These are phyloP conservation scores for Heliocidaris erythrogramma DNA, from an alignment of 35 echinoderm and acorn worm species.

Conservation along the genomic window DNA sequence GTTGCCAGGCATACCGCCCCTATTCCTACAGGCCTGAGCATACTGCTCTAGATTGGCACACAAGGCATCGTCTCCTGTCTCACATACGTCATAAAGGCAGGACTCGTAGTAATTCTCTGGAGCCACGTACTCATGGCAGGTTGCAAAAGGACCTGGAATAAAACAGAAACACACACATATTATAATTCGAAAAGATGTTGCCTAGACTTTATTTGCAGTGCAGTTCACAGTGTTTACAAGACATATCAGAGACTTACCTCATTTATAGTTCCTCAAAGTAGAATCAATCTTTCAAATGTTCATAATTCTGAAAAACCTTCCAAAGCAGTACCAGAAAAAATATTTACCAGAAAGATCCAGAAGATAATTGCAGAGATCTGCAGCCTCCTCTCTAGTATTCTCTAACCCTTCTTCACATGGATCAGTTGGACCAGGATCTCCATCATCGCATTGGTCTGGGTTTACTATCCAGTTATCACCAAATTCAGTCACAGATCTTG, in stretches of 20 bases:
- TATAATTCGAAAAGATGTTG: too few relatives aligned
- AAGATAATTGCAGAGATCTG: neutral
- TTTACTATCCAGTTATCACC: conserved; percentile 27
- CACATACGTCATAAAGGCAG: conserved; percentile 69
- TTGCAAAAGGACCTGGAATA: conserved; percentile 38
- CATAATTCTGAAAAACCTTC: too few relatives aligned
- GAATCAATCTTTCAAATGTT: too few relatives aligned
- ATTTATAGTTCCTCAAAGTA: too few relatives aligned
- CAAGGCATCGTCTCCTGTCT: conserved; percentile 46
- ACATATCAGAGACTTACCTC: too few relatives aligned
- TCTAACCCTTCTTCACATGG: conserved; percentile 43
- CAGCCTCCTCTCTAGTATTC: neutral
- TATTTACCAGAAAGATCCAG: conserved; percentile 30
- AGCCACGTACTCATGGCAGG: conserved; percentile 48
- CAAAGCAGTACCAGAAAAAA: too few relatives aligned
- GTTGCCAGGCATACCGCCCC: conserved; percentile 46
- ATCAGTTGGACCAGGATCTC: neutral
- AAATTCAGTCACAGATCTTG: neutral
- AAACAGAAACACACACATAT: neutral
- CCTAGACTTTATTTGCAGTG: too few relatives aligned
- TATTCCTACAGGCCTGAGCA: conserved; percentile 48
- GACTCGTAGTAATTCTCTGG: conserved; percentile 59
- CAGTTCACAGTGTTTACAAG: too few relatives aligned
- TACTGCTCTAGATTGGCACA: conserved; percentile 62
- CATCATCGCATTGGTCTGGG: conserved; percentile 32